A percentile compares a stretch with the other conserved stretches of the same genome.
Conservation (phyloP, 2,797 vertebrate genomes). For the Pachyuromys duprasi region DNA sequence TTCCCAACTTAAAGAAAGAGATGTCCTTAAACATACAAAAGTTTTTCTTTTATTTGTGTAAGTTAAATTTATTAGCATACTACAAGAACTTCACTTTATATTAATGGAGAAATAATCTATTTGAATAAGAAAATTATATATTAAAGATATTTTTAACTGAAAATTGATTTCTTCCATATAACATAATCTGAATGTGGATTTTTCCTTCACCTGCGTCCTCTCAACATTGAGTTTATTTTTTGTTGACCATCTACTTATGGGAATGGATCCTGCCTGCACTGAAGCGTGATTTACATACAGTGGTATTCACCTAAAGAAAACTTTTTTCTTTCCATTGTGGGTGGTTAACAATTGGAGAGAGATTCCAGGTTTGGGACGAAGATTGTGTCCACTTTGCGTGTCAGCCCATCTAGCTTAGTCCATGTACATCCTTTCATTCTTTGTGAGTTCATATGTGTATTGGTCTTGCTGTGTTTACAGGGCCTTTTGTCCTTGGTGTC, state of each 20-base stretch:
- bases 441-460: neutral
- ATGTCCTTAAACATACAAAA: too few relatives aligned
- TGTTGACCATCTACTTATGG: too few relatives aligned
- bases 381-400: neutral
- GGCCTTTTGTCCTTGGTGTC: too few relatives aligned
- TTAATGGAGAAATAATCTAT: neutral
- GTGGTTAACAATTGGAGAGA: neutral
- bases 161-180: neutral
- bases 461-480: too few relatives aligned
- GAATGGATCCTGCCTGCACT: too few relatives aligned
- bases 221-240: too few relatives aligned
- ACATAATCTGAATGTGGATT: neutral
- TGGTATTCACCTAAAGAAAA: too few relatives aligned
- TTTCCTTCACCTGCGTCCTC: neutral
- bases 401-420: neutral
- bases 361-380: neutral
- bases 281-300: too few relatives aligned
- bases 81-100: neutral
- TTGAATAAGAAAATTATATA: neutral
- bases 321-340: neutral
- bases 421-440: neutral
- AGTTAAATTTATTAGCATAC: neutral
- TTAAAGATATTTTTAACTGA: neutral
- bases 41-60: too few relatives aligned
- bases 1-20: too few relatives aligned